Percentiles rank a stretch among this genome's conserved stretches.
Evolutionary conservation across 2,113 vertebrate species (phyloP).

Genomic region (Mesembrinibis cayennensis): DNA sequence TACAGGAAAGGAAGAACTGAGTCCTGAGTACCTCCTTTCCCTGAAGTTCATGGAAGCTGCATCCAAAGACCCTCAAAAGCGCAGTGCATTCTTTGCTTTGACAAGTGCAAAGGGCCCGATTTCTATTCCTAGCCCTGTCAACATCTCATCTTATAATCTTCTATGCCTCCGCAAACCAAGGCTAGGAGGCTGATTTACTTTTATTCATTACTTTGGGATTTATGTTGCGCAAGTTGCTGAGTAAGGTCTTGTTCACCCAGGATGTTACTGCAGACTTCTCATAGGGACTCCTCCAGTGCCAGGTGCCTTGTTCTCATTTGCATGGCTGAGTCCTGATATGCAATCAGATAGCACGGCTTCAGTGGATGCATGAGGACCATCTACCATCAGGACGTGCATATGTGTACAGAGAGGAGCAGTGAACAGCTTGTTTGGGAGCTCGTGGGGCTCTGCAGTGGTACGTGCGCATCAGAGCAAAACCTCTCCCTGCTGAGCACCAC

Average conservation of each 20-base stretch:
- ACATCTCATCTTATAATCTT: not conserved
- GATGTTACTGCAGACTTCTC: not conserved
- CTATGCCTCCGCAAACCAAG: not conserved
- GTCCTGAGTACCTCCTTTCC: not conserved
- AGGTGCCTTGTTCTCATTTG: not conserved
- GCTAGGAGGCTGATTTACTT: conserved; percentile 11
- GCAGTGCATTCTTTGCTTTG: not conserved
- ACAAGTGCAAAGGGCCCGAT: not conserved
- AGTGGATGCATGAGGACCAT: not conserved
- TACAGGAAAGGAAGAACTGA: not conserved
- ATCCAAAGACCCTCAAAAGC: not conserved
- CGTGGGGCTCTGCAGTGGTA: not conserved
- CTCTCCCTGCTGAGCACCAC: not conserved
- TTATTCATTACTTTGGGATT: not conserved
- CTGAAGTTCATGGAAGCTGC: not conserved
- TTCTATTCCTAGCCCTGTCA: conserved; percentile 34
- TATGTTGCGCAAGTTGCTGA: not conserved
- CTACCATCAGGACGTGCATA: not conserved
- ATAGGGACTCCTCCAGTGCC: not conserved
- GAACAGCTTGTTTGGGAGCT: not conserved
- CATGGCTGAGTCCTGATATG: not conserved
- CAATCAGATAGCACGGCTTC: not conserved
- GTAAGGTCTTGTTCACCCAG: not conserved
- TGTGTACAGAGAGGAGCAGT: not conserved
- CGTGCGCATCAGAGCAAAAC: rapidly evolving